These are phyloP conservation scores for Spodoptera picta DNA, from an alignment of 2,888 invertebrate species.

Conservation along the genomic window DNA sequence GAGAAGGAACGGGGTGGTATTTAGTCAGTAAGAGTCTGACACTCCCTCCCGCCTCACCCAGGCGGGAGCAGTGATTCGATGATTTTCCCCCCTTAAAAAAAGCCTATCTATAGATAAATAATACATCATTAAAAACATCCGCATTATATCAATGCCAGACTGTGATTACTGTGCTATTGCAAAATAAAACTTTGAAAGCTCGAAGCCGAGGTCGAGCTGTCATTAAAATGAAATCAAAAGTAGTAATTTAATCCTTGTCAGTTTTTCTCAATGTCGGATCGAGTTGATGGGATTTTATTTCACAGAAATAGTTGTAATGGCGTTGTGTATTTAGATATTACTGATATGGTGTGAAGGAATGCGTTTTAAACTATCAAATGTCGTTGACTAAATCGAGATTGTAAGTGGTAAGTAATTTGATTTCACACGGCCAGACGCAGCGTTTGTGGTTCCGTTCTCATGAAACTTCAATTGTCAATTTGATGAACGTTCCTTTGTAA, in stretches of 20 bases:
- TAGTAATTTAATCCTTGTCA: slow-evolving; percentile 73
- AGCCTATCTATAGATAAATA: too few relatives aligned
- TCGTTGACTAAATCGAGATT: slow-evolving; percentile 42
- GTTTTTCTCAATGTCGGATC: slow-evolving; percentile 65
- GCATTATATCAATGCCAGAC: slow-evolving; percentile 38
- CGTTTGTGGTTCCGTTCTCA: slow-evolving; percentile 24
- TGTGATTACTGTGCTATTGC: slow-evolving; percentile 52
- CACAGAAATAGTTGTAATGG: slow-evolving; percentile 60
- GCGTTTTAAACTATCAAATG: slow-evolving; percentile 58
- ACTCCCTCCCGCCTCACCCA: too few relatives aligned
- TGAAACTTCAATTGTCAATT: slow-evolving; percentile 43
- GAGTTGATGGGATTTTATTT: slow-evolving; percentile 66
- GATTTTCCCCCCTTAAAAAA: too few relatives aligned
- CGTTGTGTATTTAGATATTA: slow-evolving; percentile 29
- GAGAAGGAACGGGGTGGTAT: too few relatives aligned
- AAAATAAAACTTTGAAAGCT: slow-evolving; percentile 60
- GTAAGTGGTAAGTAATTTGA: slow-evolving; percentile 38
- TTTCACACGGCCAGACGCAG: slow-evolving; percentile 18
- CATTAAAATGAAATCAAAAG: slow-evolving; percentile 80
- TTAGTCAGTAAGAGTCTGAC: too few relatives aligned
- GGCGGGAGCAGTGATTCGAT: too few relatives aligned
- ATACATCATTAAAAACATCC: slow-evolving; percentile 26
- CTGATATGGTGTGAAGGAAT: slow-evolving; percentile 59
- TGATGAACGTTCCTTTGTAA: slow-evolving; percentile 31
- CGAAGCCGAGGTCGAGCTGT: slow-evolving; percentile 63